phyloP scores from a whole-genome alignment of 2,113 vertebrate genomes.

The Rhizomys pruinosus region DNA sequence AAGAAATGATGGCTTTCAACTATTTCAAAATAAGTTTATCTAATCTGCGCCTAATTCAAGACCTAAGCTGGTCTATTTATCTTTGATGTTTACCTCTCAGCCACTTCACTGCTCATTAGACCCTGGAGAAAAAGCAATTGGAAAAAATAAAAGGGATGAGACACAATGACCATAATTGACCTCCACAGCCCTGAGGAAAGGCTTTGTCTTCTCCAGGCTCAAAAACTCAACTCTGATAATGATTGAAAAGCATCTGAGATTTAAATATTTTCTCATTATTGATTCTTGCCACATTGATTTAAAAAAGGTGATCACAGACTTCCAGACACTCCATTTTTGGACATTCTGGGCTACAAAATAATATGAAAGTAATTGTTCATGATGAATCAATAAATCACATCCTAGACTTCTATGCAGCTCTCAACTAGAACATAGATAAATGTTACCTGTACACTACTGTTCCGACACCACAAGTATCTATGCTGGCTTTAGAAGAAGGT shows the following conservation, averaged over 20 bases:
- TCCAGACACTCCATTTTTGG: conserved; percentile 6
- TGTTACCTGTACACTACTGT: not conserved
- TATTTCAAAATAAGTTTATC: conserved; percentile 31
- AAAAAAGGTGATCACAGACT: not conserved
- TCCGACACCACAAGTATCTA: not conserved
- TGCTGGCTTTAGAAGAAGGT: not conserved
- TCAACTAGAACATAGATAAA: not conserved
- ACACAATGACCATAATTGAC: not conserved
- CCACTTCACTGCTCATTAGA: conserved; percentile 37
- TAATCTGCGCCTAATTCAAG: conserved; percentile 30
- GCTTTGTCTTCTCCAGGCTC: not conserved
- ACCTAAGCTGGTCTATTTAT: not conserved
- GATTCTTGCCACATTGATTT: not conserved
- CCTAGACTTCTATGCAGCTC: not conserved
- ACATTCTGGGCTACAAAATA: conserved; percentile 1
- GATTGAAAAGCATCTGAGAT: not conserved
- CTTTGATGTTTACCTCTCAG: not conserved
- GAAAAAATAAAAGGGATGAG: conserved; percentile 45
- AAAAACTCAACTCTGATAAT: not conserved
- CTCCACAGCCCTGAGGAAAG: not conserved
- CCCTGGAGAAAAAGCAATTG: not conserved
- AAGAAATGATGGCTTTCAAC: not conserved
- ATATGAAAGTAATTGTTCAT: not conserved
- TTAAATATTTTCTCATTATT: conserved; percentile 8
- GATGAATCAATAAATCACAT: not conserved